A percentile compares a stretch with the other conserved stretches of the same genome.
Conservation (phyloP, 35 echinoderm and acorn worm species). For the Lytechinus variegatus region DNA sequence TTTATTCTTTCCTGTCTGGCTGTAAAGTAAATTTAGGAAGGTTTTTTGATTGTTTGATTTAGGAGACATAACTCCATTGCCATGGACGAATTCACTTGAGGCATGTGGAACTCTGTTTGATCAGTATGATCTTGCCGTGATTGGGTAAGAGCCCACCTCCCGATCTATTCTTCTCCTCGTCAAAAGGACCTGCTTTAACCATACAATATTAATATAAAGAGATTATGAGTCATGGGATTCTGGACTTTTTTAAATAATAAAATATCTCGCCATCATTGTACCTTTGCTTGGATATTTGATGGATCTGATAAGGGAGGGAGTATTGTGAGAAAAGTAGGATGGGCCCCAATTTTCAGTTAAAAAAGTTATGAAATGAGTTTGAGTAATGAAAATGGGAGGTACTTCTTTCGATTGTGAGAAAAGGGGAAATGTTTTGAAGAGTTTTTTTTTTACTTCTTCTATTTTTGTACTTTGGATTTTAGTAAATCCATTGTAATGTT, state of each 20-base stretch:
- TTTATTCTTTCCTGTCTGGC: background rate
- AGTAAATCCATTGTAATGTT: no score
- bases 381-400: slow-evolving; percentile 9
- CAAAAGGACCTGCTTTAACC: background rate
- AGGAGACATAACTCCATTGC: background rate
- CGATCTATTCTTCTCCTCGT: background rate
- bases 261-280: background rate
- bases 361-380: background rate
- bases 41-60: slow-evolving; percentile 11
- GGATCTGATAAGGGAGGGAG: background rate
- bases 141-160: slow-evolving; percentile 7
- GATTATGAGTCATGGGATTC: background rate
- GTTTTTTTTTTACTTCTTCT: background rate
- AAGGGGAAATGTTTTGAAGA: background rate
- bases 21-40: background rate
- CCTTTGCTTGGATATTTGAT: background rate
- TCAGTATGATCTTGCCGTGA: background rate
- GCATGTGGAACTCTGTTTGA: background rate
- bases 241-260: background rate
- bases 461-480: background rate
- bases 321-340: slow-evolving; percentile 11
- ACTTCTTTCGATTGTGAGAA: background rate
- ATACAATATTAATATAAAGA: background rate
- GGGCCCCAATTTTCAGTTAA: background rate
- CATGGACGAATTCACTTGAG: background rate